Evolutionary conservation across 2,888 invertebrate species (phyloP), one percentile per base, ranked within the genome.

Genomic region (Brachylomia viminalis): DNA sequence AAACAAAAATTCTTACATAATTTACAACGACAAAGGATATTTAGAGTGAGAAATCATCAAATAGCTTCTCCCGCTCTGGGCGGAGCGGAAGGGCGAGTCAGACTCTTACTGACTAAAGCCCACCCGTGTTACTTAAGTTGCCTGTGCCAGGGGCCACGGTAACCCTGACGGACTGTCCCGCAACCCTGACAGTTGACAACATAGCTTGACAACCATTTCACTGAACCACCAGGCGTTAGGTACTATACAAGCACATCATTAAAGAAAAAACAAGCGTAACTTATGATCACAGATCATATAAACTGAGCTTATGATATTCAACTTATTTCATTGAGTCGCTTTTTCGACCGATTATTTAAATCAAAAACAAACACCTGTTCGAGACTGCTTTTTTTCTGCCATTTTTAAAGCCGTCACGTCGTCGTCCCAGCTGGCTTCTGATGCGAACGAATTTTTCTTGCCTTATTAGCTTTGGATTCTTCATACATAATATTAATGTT

Each of bases 381-480:
- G n/a, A 27, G 38, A 45, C 20, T 11, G 38, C 10, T 6, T 78
- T 33, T 49, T 11, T 23, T 70, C 23, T 6, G 38, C 20, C 11
- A 17, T 58, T 74, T 79, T 52, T 47, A 33, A 62, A 79, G 27
- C 38, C 11, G 20, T 61, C 27, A 54, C 64, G 58, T 59, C 38
- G 10, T 23, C 11, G 49, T 56, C n/a, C 20, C 52, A 65, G 52
- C 52, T 65, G 58, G 38, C 2, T 15, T 47, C n/a, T 58, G 61
- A 58, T 38, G 56, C 6, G 0, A 38, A 7, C 27, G 33, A 47
- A 30, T 54, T 54, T 47, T 68, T n/a, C 11, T 45, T 33, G 58
- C 33, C 30, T 79, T 69, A 42, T 73, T 73, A 42, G 17, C 42
- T 42, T 66, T 47, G 38, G 30, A 27, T 65, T 58, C 38, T 4